These are phyloP conservation scores for Prietella phreatophila DNA, from an alignment of 2,113 vertebrate species.

Conservation along the genomic window DNA sequence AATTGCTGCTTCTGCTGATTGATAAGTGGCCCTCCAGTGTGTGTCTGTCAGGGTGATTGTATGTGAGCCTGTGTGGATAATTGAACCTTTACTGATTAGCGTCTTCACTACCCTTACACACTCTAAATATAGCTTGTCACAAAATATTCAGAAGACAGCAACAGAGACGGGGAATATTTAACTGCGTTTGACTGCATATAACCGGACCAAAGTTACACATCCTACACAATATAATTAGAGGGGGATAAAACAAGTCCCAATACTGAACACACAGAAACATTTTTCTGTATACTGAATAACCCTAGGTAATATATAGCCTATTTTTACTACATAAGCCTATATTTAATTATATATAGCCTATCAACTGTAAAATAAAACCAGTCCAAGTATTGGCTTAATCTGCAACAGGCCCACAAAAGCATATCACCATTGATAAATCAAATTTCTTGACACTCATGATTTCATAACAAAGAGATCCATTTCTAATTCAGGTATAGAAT, in stretches of 20 bases:
- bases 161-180: not conserved
- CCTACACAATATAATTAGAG: not conserved
- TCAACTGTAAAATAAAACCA: not conserved
- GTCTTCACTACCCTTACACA: conserved; percentile 22
- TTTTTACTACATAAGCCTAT: no score
- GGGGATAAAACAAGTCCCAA: not conserved
- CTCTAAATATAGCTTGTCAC: conserved; percentile 36
- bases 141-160: not conserved
- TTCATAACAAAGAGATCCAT: not conserved
- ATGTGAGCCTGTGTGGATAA: conserved; percentile 12
- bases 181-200: not conserved
- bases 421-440: not conserved
- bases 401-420: not conserved
- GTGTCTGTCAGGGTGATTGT: not conserved
- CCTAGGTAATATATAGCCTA: not conserved
- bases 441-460: not conserved
- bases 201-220: not conserved
- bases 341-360: no score
- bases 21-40: conserved; percentile 23
- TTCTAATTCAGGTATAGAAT: not conserved
- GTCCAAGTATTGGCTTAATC: not conserved
- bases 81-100: conserved; percentile 29
- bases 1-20: conserved; percentile 20
- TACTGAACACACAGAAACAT: not conserved
- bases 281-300: not conserved